phyloP scores from a whole-genome alignment of 1,140 invertebrate species.

The Heliothis virescens region DNA sequence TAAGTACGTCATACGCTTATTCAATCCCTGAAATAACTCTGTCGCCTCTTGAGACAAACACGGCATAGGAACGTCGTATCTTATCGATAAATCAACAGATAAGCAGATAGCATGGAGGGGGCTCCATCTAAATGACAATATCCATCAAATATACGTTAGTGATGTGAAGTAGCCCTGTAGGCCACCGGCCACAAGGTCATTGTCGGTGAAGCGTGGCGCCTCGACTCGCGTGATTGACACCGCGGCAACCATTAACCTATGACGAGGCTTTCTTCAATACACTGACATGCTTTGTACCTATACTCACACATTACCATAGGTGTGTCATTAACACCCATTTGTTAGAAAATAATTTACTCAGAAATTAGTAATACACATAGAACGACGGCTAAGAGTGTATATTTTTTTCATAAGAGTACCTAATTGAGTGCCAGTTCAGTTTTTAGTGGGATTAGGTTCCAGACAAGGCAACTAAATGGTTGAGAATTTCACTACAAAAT shows the following conservation, averaged over 20 bases:
- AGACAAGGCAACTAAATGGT: too few species aligned
- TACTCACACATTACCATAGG: background rate
- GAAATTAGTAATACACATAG: background rate
- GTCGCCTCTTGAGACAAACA: slow-evolving; percentile 21
- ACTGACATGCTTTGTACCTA: slow-evolving; percentile 14
- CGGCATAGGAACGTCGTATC: slow-evolving; percentile 3
- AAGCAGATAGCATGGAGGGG: slow-evolving; percentile 6
- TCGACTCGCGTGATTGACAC: slow-evolving; percentile 62
- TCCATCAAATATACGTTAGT: slow-evolving; percentile 41
- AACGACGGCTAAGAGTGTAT: too few species aligned
- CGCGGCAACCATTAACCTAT: slow-evolving; percentile 52
- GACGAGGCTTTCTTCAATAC: slow-evolving; percentile 40
- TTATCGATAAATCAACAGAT: slow-evolving; percentile 43
- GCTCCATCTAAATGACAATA: slow-evolving; percentile 37
- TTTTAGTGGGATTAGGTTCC: too few species aligned
- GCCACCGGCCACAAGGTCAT: slow-evolving; percentile 64
- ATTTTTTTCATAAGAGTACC: too few species aligned
- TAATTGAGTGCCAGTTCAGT: too few species aligned
- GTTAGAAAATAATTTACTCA: slow-evolving; percentile 33
- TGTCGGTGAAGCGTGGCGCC: slow-evolving; percentile 47
- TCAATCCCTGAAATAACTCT: background rate
- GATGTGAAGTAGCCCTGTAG: slow-evolving; percentile 13
- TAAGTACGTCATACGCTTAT: background rate
- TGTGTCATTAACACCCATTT: slow-evolving; percentile 46
- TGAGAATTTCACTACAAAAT: too few species aligned